Evolutionary conservation across 1,140 invertebrate genomes (phyloP).

Genomic region (Drosophila ohnishii): DNA sequence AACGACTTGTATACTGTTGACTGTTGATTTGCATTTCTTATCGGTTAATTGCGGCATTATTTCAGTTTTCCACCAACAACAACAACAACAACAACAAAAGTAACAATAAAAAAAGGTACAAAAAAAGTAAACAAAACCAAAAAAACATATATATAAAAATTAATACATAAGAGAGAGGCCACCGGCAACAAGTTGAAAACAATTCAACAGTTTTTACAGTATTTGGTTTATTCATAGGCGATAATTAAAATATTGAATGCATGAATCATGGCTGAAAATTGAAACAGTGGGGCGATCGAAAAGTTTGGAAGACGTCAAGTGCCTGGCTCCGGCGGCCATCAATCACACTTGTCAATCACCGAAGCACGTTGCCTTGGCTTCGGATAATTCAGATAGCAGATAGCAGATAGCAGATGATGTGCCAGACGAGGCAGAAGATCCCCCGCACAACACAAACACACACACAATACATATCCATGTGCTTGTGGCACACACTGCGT

Average conservation of each 20-base stretch:
- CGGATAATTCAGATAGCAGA: conserved; percentile 23
- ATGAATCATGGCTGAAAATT: conserved; percentile 52
- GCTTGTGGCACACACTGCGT: conserved; percentile 49
- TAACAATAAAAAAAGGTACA: conserved; percentile 16
- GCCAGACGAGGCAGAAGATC: conserved; percentile 9
- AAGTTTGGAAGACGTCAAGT: conserved; percentile 19
- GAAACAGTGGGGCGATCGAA: not conserved
- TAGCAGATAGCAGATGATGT: conserved; percentile 7
- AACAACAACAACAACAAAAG: conserved; percentile 11
- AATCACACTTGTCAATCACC: conserved; percentile 75
- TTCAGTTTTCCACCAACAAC: conserved; percentile 32
- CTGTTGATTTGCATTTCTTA: conserved; percentile 63
- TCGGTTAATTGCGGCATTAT: conserved; percentile 69
- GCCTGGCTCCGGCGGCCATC: conserved; percentile 43
- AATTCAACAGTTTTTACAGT: conserved; percentile 40
- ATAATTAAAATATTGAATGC: conserved; percentile 70
- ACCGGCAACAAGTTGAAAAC: conserved; percentile 57
- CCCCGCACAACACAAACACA: conserved; percentile 2
- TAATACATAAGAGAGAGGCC: conserved; percentile 16
- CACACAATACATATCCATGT: not conserved
- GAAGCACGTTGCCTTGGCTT: conserved; percentile 38
- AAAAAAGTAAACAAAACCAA: conserved; percentile 18
- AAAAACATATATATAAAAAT: not conserved
- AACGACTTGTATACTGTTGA: conserved; percentile 28
- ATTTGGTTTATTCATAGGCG: conserved; percentile 50